Conservation (phyloP, 2,888 invertebrate species). For the Dusona sp. region DNA sequence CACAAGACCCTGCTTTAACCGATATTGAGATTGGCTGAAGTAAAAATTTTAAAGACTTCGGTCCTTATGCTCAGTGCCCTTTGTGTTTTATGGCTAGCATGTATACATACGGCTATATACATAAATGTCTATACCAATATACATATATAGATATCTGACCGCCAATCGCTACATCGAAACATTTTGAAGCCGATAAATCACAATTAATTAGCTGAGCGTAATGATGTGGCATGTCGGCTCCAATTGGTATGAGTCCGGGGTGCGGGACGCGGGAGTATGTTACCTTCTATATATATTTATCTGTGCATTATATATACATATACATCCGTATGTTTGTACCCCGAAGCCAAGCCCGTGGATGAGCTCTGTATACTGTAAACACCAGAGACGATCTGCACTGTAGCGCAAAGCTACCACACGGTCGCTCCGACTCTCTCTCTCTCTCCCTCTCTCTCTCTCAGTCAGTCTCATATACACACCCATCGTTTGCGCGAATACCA, state of each 20-base stretch:
- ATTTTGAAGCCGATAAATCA: slow-evolving; percentile 83
- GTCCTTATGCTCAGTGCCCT: not conserved
- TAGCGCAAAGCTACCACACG: slow-evolving; percentile 14
- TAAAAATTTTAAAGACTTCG: not conserved
- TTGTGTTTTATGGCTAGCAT: not conserved
- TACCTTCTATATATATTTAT: slow-evolving; percentile 24
- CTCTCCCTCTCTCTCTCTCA: slow-evolving; percentile 3
- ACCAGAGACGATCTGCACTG: slow-evolving; percentile 49
- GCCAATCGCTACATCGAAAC: slow-evolving; percentile 65
- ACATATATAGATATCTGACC: slow-evolving; percentile 21
- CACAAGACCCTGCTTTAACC: not conserved
- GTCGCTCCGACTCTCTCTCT: not conserved
- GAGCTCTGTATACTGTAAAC: slow-evolving; percentile 65
- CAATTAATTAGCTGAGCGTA: slow-evolving; percentile 84
- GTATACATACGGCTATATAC: slow-evolving; percentile 2
- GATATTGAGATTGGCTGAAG: not conserved
- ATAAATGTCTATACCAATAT: not conserved
- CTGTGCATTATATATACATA: slow-evolving; percentile 36
- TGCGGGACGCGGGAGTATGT: slow-evolving; percentile 53
- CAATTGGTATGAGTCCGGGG: slow-evolving; percentile 81
- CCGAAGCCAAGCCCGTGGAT: slow-evolving; percentile 55
- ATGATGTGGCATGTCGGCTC: slow-evolving; percentile 83
- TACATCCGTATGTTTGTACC: slow-evolving; percentile 25
- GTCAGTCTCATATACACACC: slow-evolving; percentile 10
- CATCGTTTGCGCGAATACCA: slow-evolving; percentile 32